phyloP scores from a whole-genome alignment of 2,113 vertebrate genomes.

The Acinonyx jubatus region DNA sequence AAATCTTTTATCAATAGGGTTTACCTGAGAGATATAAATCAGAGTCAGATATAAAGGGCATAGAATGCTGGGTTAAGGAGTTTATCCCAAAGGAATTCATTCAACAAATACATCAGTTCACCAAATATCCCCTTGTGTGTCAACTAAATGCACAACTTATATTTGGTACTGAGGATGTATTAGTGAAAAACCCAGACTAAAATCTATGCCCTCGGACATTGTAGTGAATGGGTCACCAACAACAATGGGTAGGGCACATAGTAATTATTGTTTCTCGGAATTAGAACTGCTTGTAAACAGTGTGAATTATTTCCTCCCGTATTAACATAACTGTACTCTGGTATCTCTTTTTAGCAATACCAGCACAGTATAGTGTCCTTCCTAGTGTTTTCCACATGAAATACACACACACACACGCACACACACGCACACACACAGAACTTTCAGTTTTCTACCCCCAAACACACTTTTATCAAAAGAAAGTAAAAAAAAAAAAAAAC shows the following conservation, averaged over 20 bases:
- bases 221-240: not conserved
- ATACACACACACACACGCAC: accelerated
- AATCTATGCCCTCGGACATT: not conserved
- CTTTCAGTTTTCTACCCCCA: not conserved
- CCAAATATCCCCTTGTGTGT: not conserved
- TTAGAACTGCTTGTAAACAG: not conserved
- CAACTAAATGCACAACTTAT: not conserved
- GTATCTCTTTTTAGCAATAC: not conserved
- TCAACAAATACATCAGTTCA: not conserved
- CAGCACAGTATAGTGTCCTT: not conserved
- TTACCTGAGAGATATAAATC: not conserved
- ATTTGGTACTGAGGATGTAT: not conserved
- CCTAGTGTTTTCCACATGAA: not conserved
- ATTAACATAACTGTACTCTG: not conserved
- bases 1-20: not conserved
- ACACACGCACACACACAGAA: not conserved
- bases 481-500: not conserved
- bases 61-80: not conserved
- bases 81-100: not conserved
- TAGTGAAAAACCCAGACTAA: not conserved
- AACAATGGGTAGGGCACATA: not conserved
- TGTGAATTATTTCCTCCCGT: not conserved
- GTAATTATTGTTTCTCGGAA: not conserved
- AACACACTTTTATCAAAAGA: constrained; percentile 34
- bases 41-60: not conserved